phyloP scores from a whole-genome alignment of 2,797 vertebrate genomes.

The Sebastes aleutianus region DNA sequence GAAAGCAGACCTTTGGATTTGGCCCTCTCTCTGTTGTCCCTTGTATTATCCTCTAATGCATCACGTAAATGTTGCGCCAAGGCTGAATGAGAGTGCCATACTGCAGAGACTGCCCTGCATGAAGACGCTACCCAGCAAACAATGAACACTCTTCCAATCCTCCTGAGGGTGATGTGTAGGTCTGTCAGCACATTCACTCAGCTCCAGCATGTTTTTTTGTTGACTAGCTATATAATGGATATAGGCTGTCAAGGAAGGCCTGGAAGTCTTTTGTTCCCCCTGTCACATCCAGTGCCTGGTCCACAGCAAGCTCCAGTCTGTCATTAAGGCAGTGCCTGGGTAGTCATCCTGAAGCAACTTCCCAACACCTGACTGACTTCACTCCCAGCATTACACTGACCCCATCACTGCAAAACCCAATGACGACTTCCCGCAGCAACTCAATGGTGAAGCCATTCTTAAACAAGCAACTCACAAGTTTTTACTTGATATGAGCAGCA shows the following conservation, averaged over 20 bases:
- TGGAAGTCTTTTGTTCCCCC: constrained; percentile 6
- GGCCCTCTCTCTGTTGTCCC: background rate
- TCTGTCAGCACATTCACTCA: background rate
- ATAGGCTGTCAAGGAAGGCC: background rate
- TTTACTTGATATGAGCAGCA: background rate
- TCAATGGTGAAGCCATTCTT: background rate
- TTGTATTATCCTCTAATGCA: background rate
- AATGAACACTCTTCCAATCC: background rate
- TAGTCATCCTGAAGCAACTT: constrained; percentile 17
- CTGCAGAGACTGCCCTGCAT: too few species aligned
- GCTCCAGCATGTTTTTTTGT: background rate
- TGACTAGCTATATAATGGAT: background rate
- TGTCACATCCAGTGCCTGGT: background rate
- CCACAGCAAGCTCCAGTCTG: background rate
- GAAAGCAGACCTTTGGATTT: background rate
- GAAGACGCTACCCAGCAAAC: background rate
- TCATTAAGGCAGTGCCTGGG: background rate
- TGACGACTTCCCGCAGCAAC: background rate
- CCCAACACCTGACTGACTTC: constrained; percentile 18
- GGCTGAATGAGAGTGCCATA: too few species aligned
- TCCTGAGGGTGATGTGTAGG: background rate
- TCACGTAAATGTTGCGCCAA: too few species aligned
- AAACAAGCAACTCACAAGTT: background rate
- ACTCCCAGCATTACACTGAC: constrained; percentile 17
- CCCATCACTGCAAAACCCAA: constrained; percentile 19